Percentiles rank a stretch among this genome's conserved stretches.
phyloP scores from a whole-genome alignment of 2,888 invertebrate genomes.

The Vanessa cardui region DNA sequence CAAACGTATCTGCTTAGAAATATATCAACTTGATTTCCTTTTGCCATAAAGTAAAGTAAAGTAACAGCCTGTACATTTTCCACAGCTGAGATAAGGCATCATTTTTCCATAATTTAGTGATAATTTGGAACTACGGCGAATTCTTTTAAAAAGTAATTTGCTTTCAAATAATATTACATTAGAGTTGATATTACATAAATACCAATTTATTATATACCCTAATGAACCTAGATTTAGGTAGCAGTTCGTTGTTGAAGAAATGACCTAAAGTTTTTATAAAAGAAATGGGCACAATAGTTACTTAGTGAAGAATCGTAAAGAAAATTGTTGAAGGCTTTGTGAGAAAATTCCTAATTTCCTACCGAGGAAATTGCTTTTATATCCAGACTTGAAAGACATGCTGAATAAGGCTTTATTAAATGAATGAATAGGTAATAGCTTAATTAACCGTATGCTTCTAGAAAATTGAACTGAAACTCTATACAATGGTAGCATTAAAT shows the following conservation, averaged over 20 bases:
- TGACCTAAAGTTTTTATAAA: slow-evolving; percentile 23
- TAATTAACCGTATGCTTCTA: slow-evolving; percentile 23
- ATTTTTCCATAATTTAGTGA: too few species aligned
- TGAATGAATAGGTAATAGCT: slow-evolving; percentile 32
- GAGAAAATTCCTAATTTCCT: slow-evolving; percentile 62
- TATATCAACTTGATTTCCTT: too few species aligned
- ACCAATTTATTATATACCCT: neutral
- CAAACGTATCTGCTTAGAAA: too few species aligned
- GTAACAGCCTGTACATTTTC: too few species aligned
- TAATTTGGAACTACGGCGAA: neutral
- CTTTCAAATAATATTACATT: neutral
- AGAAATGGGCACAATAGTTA: slow-evolving; percentile 35
- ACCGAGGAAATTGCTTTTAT: slow-evolving; percentile 62
- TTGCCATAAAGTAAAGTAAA: too few species aligned
- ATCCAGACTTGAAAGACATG: slow-evolving; percentile 33
- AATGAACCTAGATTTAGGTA: slow-evolving; percentile 9
- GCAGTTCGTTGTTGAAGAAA: neutral
- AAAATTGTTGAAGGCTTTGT: slow-evolving; percentile 29
- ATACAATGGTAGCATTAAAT: neutral
- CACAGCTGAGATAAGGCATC: too few species aligned
- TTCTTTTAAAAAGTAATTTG: neutral
- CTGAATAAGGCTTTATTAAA: slow-evolving; percentile 34
- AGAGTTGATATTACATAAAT: neutral
- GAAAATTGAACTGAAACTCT: neutral
- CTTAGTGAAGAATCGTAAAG: slow-evolving; percentile 29